Conservation (phyloP, 2,113 vertebrate genomes). For the Puma concolor region DNA sequence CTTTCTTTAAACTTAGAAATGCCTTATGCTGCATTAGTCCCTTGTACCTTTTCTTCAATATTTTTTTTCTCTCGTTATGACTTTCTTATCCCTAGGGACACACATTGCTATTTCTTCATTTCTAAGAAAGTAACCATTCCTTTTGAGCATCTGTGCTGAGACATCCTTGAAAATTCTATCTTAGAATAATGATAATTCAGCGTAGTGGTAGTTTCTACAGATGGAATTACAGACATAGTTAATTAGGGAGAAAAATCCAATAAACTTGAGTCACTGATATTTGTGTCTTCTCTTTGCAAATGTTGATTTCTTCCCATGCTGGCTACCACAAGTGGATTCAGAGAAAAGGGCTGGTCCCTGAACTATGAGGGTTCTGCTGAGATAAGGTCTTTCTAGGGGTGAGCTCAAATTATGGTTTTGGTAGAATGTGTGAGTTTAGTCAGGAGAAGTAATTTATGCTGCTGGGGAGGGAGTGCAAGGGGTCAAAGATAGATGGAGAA, state of each 20-base stretch:
- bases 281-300: not conserved
- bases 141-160: not conserved
- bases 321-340: not conserved
- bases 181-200: not conserved
- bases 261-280: not conserved
- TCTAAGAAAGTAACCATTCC: not conserved
- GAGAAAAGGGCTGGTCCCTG: not conserved
- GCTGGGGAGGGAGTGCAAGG: not conserved
- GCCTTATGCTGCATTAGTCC: not conserved
- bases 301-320: not conserved
- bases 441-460: not conserved
- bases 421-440: not conserved
- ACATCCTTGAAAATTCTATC: not conserved
- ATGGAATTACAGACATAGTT: not conserved
- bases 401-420: not conserved
- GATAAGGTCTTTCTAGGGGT: not conserved
- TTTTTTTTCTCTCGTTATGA: not conserved
- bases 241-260: not conserved
- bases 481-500: not conserved
- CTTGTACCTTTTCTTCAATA: not conserved
- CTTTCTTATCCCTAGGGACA: not conserved
- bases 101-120: not conserved
- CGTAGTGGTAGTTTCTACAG: not conserved
- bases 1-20: not conserved
- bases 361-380: not conserved